Evolutionary conservation across 2,797 vertebrate genomes (phyloP).

Genomic region (Thaleichthys pacificus): DNA sequence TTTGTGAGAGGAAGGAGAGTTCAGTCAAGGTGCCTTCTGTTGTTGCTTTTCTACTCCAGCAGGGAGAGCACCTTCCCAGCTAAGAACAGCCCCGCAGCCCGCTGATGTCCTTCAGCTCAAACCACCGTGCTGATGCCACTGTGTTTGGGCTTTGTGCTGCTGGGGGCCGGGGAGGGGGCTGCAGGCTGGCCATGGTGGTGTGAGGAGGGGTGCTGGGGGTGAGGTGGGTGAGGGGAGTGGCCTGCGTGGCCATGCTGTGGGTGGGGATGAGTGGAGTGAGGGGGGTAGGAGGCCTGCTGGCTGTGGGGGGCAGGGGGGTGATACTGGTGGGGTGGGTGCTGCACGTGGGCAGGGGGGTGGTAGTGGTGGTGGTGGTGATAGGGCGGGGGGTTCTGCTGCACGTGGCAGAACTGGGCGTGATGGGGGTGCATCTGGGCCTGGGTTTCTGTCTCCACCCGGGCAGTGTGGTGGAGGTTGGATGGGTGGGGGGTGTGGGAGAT

Average conservation of each 20-base stretch:
- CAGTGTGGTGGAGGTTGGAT: slow-evolving; percentile 78
- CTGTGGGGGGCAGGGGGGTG: slow-evolving; percentile 75
- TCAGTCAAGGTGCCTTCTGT: slow-evolving; percentile 41
- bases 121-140: slow-evolving; percentile 97
- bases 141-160: slow-evolving; percentile 91
- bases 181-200: slow-evolving; percentile 75
- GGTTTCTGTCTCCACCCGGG: slow-evolving; percentile 64
- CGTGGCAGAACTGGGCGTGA: slow-evolving; percentile 84
- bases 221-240: slow-evolving; percentile 76
- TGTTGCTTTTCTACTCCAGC: slow-evolving; percentile 9
- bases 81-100: not conserved
- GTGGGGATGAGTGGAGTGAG: slow-evolving; percentile 73
- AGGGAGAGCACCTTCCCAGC: not conserved
- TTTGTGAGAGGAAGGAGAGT: slow-evolving; percentile 58
- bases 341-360: slow-evolving; percentile 86
- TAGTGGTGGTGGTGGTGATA: slow-evolving; percentile 96
- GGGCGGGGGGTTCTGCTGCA: slow-evolving; percentile 88
- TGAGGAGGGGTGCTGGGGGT: slow-evolving; percentile 65
- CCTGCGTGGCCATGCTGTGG: slow-evolving; percentile 76
- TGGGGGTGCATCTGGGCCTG: slow-evolving; percentile 75
- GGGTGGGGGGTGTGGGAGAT: slow-evolving; percentile 80
- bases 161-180: slow-evolving; percentile 60
- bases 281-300: slow-evolving; percentile 74
- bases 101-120: slow-evolving; percentile 62
- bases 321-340: slow-evolving; percentile 81